These are phyloP conservation scores for Ennomos fuscantarius DNA, from an alignment of 2,888 invertebrate species.

Conservation along the genomic window DNA sequence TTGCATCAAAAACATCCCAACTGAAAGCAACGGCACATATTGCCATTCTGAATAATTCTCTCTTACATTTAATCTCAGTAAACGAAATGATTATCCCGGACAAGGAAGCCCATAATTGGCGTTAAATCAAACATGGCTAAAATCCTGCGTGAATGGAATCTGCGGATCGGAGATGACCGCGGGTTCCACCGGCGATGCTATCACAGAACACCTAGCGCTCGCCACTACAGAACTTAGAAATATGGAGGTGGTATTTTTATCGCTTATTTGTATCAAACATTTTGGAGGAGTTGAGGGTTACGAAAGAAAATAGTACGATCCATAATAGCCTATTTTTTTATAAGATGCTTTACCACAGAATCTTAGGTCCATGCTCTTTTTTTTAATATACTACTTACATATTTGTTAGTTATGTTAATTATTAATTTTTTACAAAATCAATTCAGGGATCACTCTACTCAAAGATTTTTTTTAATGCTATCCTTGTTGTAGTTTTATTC, in stretches of 20 bases:
- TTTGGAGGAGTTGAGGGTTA: too few relatives aligned
- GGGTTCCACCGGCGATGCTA: constrained; percentile 77
- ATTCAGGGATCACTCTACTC: too few relatives aligned
- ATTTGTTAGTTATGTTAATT: too few relatives aligned
- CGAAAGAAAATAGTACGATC: too few relatives aligned
- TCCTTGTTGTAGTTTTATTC: too few relatives aligned
- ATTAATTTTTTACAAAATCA: too few relatives aligned
- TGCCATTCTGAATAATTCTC: constrained; percentile 16
- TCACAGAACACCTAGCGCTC: constrained; percentile 78
- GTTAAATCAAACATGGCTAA: constrained; percentile 83
- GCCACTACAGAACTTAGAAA: constrained; percentile 28
- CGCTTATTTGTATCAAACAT: too few relatives aligned
- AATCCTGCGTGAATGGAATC: constrained; percentile 83
- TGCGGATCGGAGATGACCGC: constrained; percentile 81
- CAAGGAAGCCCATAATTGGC: constrained; percentile 84
- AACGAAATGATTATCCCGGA: constrained; percentile 42
- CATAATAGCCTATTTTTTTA: too few relatives aligned
- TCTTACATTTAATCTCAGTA: constrained; percentile 17
- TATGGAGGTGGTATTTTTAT: constrained; percentile 28
- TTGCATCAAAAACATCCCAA: neutral
- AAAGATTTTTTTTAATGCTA: too few relatives aligned
- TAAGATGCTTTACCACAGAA: too few relatives aligned
- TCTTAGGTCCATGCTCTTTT: too few relatives aligned
- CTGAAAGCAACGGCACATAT: neutral
- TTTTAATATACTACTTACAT: too few relatives aligned